These are phyloP conservation scores for Acestrorhynchus altus DNA, from an alignment of 2,797 vertebrate species.

Conservation along the genomic window DNA sequence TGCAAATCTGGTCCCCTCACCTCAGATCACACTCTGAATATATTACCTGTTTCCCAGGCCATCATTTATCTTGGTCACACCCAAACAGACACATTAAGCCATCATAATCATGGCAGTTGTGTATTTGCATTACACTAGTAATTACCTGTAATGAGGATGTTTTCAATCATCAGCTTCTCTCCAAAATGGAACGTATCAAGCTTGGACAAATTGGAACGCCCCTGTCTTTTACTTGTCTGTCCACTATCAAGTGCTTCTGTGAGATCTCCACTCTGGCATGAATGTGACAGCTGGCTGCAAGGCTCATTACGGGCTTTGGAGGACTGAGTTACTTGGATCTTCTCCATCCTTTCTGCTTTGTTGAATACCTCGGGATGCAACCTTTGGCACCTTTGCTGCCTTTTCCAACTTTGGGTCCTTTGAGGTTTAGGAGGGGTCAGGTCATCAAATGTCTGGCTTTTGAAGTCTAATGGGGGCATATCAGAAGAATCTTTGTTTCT, in stretches of 20 bases:
- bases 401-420: constrained; percentile 35
- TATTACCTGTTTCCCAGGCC: background rate
- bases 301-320: constrained; percentile 31
- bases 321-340: constrained; percentile 14
- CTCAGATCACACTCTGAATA: background rate
- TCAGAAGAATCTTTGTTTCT: constrained; percentile 15
- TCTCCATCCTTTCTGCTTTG: constrained; percentile 14
- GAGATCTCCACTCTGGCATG: constrained; percentile 15
- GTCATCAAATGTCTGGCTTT: constrained; percentile 10
- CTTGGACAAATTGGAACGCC: constrained; percentile 5
- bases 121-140: constrained; percentile 2
- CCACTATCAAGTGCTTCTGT: background rate
- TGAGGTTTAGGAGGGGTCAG: constrained; percentile 23
- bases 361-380: background rate
- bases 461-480: background rate
- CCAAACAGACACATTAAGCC: constrained; percentile 9
- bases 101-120: constrained; percentile 6
- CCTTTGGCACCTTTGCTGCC: constrained; percentile 1
- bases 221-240: constrained; percentile 16
- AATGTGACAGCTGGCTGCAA: constrained; percentile 9
- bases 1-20: background rate
- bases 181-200: constrained; percentile 4
- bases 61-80: background rate
- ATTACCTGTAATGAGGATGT: constrained; percentile 27
- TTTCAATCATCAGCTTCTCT: constrained; percentile 5